Percentiles rank a stretch among this genome's conserved stretches.
Evolutionary conservation across 2,113 vertebrate species (phyloP).

Genomic region (Morone saxatilis): DNA sequence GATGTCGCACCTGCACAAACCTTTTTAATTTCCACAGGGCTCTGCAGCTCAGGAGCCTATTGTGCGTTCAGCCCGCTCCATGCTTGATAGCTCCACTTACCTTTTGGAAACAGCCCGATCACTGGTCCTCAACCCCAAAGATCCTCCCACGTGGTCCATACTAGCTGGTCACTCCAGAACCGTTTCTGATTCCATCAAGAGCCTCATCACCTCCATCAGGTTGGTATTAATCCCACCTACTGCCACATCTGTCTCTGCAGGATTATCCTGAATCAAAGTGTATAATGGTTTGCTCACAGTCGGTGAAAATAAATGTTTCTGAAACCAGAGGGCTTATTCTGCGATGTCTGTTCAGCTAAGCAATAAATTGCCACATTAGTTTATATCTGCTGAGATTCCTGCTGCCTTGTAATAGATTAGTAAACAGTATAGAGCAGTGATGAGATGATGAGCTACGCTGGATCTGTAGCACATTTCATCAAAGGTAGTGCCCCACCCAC

Average conservation of each 20-base stretch:
- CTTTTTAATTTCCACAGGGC: conserved; percentile 84
- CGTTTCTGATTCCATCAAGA: conserved; percentile 98
- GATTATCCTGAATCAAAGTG: conserved; percentile 28
- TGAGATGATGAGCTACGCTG: conserved; percentile 20
- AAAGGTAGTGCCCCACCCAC: not conserved
- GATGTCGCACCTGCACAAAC: conserved; percentile 37
- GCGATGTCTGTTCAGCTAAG: conserved; percentile 33
- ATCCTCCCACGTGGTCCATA: conserved; percentile 97
- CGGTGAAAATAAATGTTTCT: conserved; percentile 13
- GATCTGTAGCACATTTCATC: conserved; percentile 38
- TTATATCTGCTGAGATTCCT: conserved; percentile 29
- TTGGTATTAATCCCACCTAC: conserved; percentile 68
- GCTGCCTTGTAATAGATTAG: conserved; percentile 35
- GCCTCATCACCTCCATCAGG: conserved; percentile 99
- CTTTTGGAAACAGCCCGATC: conserved; percentile 95
- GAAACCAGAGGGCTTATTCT: conserved; percentile 26
- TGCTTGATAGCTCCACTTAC: conserved; percentile 96
- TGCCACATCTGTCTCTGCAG: conserved; percentile 30
- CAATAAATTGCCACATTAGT: conserved; percentile 51
- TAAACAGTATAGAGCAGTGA: conserved; percentile 20
- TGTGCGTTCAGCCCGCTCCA: conserved; percentile 92
- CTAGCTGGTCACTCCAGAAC: conserved; percentile 97
- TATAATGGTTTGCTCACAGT: conserved; percentile 18
- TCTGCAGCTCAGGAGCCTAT: conserved; percentile 96
- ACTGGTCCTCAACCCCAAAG: conserved; percentile 97